Conservation (phyloP, 2,113 vertebrate species). For the Apteryx mantelli region DNA sequence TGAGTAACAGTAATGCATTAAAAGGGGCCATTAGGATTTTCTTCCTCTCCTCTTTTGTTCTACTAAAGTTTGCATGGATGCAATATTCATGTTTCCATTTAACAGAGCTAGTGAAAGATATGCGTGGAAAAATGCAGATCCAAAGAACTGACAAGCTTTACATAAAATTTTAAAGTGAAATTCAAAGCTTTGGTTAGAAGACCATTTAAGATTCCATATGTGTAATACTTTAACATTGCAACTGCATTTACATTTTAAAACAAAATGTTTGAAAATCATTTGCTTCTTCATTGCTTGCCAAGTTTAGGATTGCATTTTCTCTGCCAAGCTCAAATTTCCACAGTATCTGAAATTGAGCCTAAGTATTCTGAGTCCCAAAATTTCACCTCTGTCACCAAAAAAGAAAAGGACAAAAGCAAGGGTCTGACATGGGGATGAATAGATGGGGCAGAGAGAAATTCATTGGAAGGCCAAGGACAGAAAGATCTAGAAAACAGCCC, state of each 20-base stretch:
- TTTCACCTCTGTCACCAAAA: not conserved
- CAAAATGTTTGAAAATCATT: not conserved
- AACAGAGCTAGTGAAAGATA: not conserved
- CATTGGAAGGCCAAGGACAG: not conserved
- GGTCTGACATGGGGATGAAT: not conserved
- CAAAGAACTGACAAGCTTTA: not conserved
- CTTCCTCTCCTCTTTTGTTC: not conserved
- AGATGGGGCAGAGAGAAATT: not conserved
- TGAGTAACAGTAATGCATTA: not conserved
- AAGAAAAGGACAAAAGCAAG: not conserved
- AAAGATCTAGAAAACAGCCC: not conserved
- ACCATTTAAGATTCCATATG: not conserved
- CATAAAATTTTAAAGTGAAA: not conserved
- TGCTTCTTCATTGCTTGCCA: not conserved
- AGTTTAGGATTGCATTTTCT: not conserved
- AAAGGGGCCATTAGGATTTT: not conserved
- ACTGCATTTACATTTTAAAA: not conserved
- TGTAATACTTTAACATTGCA: not conserved
- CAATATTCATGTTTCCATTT: not conserved
- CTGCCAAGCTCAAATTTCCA: not conserved
- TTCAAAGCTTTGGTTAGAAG: not conserved
- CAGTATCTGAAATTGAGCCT: rapidly evolving
- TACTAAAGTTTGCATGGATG: not conserved
- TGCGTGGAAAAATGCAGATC: not conserved
- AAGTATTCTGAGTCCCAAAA: not conserved